Percentiles rank a stretch among this genome's conserved stretches.
phyloP scores from a whole-genome alignment of 2,113 vertebrate species.

The Paracanthobrama guichenoti region DNA sequence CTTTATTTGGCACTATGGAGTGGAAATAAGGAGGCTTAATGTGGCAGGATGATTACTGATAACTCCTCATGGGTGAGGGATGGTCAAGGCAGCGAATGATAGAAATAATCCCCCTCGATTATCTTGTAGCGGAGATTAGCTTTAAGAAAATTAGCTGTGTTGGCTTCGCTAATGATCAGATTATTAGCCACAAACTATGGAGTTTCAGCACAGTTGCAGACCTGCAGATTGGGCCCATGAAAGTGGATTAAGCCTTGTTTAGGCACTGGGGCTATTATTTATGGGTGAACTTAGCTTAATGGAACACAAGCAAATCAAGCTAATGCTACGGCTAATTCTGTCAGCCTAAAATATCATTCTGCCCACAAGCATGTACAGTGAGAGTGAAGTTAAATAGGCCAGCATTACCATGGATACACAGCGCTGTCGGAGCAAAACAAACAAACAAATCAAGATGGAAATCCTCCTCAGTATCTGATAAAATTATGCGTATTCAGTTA shows the following conservation, averaged over 20 bases:
- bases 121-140: constrained; percentile 54
- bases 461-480: constrained; percentile 38
- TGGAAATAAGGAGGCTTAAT: constrained; percentile 25
- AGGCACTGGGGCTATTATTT: constrained; percentile 65
- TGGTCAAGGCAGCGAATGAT: constrained; percentile 45
- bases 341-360: constrained; percentile 50
- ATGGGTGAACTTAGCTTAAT: constrained; percentile 62
- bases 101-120: constrained; percentile 40
- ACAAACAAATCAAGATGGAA: constrained; percentile 42
- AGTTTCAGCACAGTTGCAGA: constrained; percentile 61
- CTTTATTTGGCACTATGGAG: constrained; percentile 33
- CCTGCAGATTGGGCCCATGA: constrained; percentile 60
- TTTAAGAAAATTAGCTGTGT: constrained; percentile 63
- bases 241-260: constrained; percentile 68
- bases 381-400: constrained; percentile 51
- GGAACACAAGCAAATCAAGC: constrained; percentile 61
- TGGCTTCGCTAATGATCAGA: constrained; percentile 68
- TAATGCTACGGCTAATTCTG: constrained; percentile 59
- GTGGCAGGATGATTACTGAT: constrained; percentile 30
- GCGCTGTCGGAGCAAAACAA: constrained; percentile 39
- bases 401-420: constrained; percentile 45
- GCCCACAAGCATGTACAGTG: constrained; percentile 51
- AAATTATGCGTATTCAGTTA: constrained; percentile 26
- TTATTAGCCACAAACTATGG: constrained; percentile 63
- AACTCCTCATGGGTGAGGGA: constrained; percentile 12